A percentile compares a stretch with the other conserved stretches of the same genome.
phyloP scores from a whole-genome alignment of 2,888 invertebrate species.

The Amphimallon solstitiale region DNA sequence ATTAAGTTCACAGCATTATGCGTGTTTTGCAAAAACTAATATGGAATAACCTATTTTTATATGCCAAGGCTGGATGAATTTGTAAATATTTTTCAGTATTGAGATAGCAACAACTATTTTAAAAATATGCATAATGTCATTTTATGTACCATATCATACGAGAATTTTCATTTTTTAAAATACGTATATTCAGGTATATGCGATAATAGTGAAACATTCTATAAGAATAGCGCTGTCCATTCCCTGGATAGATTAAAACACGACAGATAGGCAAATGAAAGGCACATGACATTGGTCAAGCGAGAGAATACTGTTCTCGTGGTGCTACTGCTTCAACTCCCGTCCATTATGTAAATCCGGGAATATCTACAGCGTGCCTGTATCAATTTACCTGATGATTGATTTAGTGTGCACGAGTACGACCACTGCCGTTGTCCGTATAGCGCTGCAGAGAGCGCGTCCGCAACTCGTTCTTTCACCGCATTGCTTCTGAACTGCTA shows the following conservation, averaged over 20 bases:
- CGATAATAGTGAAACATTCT: too few relatives aligned
- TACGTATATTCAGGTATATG: too few relatives aligned
- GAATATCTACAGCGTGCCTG: constrained; percentile 50
- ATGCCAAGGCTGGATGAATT: too few relatives aligned
- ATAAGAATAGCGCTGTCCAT: background rate
- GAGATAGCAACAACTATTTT: too few relatives aligned
- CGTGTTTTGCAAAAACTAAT: too few relatives aligned
- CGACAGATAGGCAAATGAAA: constrained; percentile 51
- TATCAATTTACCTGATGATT: constrained; percentile 55
- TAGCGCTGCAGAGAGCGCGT: background rate
- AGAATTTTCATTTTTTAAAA: too few relatives aligned
- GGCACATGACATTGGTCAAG: constrained; percentile 48
- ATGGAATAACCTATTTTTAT: too few relatives aligned
- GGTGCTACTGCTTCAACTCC: constrained; percentile 49
- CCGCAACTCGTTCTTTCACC: constrained; percentile 23
- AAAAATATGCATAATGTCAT: too few relatives aligned
- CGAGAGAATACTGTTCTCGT: constrained; percentile 46
- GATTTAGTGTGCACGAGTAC: constrained; percentile 52
- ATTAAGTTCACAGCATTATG: too few relatives aligned
- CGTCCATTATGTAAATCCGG: constrained; percentile 54
- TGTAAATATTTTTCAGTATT: too few relatives aligned
- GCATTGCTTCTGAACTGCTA: constrained; percentile 32
- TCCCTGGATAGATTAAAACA: constrained; percentile 42
- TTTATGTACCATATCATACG: too few relatives aligned
- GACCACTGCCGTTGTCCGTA: constrained; percentile 28